phyloP scores from a whole-genome alignment of 2,888 invertebrate genomes.

The Agrilus biguttatus region DNA sequence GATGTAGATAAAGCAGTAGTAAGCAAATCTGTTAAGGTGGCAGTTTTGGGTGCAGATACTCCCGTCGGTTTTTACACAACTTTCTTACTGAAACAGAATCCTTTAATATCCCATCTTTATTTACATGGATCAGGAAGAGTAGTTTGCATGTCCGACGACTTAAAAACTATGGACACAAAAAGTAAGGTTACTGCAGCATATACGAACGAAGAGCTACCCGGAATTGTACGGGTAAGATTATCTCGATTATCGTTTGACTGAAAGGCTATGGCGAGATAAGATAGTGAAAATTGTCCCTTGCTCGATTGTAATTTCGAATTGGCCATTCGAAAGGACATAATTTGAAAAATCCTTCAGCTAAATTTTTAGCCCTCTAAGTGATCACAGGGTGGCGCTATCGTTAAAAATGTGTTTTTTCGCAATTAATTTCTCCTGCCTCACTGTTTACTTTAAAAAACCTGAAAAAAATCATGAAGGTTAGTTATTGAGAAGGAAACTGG shows the following conservation, averaged over 20 bases:
- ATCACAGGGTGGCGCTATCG: no score
- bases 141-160: constrained; percentile 20
- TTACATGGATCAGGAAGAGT: constrained; percentile 20
- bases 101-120: constrained; percentile 25
- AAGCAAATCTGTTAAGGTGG: constrained; percentile 16
- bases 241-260: background rate
- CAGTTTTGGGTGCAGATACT: constrained; percentile 38
- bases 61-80: constrained; percentile 35
- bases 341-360: no score
- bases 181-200: constrained; percentile 16
- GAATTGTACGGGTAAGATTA: constrained; percentile 21
- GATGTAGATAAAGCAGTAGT: background rate
- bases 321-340: no score
- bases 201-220: constrained; percentile 14
- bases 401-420: no score
- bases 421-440: no score
- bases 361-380: no score
- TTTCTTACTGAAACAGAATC: constrained; percentile 40
- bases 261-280: no score
- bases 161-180: constrained; percentile 24
- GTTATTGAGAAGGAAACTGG: no score
- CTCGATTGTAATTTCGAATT: no score
- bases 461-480: no score
- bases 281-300: no score
- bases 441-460: no score